Evolutionary conservation across 1,140 invertebrate species (phyloP).

Genomic region (Drosophila pandora): DNA sequence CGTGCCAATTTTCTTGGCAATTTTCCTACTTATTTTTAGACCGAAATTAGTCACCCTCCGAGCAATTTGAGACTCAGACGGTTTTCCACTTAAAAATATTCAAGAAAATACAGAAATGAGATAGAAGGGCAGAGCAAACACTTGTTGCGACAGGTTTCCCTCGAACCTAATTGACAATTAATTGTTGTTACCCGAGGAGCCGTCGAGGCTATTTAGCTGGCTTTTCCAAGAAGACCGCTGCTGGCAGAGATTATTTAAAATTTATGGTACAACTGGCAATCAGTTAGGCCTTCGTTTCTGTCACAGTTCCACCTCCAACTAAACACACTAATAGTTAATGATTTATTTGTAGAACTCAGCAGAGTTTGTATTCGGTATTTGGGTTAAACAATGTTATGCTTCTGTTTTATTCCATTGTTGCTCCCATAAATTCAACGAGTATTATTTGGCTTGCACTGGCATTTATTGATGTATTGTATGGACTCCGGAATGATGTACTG

Average conservation of each 20-base stretch:
- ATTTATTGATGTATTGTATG: constrained; percentile 43
- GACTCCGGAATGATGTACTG: constrained; percentile 31
- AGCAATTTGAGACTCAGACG: constrained; percentile 25
- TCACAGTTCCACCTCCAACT: constrained; percentile 19
- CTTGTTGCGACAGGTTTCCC: constrained; percentile 59
- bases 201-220: constrained; percentile 31
- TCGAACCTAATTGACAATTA: constrained; percentile 68
- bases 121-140: constrained; percentile 50
- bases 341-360: constrained; percentile 38
- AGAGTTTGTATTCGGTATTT: constrained; percentile 45
- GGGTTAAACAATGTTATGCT: constrained; percentile 54
- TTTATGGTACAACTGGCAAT: constrained; percentile 32
- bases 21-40: constrained; percentile 67
- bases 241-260: constrained; percentile 32
- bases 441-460: constrained; percentile 32
- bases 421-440: constrained; percentile 5
- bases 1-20: constrained; percentile 78
- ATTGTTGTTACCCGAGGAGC: constrained; percentile 32
- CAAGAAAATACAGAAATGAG: constrained; percentile 6
- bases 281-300: constrained; percentile 43
- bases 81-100: constrained; percentile 46
- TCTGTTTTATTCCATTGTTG: constrained; percentile 19
- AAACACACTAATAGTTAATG: constrained; percentile 25
- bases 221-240: constrained; percentile 6
- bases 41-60: constrained; percentile 64